Percentiles rank a stretch among this genome's conserved stretches.
phyloP scores from a whole-genome alignment of 2,113 vertebrate species.

The Upupa epops region DNA sequence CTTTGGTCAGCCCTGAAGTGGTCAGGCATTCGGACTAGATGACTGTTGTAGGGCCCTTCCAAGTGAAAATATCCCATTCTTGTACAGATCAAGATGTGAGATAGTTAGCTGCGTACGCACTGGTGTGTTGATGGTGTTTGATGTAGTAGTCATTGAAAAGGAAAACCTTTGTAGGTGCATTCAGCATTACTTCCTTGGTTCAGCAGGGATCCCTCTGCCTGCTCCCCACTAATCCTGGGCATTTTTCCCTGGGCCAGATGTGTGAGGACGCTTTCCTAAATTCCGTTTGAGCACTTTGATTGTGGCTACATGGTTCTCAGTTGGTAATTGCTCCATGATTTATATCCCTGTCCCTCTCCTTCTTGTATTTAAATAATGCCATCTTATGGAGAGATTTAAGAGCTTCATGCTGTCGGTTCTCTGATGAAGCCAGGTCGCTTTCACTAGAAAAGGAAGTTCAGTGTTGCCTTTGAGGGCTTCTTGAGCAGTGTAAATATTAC shows the following conservation, averaged over 20 bases:
- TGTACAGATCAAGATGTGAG: not conserved
- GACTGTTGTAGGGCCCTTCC: too few species aligned
- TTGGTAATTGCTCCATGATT: slow-evolving; percentile 20
- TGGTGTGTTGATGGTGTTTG: not conserved
- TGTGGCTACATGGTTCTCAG: not conserved
- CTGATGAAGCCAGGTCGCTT: not conserved
- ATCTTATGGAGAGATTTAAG: slow-evolving; percentile 27
- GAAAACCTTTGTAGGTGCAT: not conserved
- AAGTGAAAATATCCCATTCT: not conserved
- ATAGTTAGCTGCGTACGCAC: not conserved
- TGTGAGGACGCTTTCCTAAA: not conserved
- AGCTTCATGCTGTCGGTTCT: not conserved
- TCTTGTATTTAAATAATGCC: slow-evolving; percentile 53
- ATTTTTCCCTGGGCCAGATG: not conserved
- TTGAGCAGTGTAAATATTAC: not conserved
- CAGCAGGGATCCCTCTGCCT: not conserved
- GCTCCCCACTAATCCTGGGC: not conserved
- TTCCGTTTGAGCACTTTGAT: not conserved
- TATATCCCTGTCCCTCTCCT: not conserved
- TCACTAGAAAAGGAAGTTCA: not conserved
- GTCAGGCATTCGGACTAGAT: not conserved
- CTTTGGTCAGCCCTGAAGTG: not conserved
- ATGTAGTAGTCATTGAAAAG: not conserved
- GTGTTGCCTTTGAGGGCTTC: not conserved
- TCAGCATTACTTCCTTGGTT: not conserved